Evolutionary conservation across 2,797 vertebrate genomes (phyloP).

Genomic region (Hoplostethus mediterraneus): DNA sequence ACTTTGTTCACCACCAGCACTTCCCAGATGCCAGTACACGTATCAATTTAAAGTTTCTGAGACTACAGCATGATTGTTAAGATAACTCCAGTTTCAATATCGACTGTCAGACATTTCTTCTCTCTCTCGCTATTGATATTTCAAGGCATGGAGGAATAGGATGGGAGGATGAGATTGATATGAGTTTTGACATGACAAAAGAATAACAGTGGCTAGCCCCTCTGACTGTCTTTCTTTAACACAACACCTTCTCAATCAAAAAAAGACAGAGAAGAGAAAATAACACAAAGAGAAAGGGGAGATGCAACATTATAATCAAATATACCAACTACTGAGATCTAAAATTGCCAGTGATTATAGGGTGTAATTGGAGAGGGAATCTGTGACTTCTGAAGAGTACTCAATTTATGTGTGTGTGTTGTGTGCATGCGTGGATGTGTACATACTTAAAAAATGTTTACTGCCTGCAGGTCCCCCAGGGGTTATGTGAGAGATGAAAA

Average conservation of each 20-base stretch:
- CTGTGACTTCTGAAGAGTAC: conserved; percentile 17
- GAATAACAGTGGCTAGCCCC: conserved; percentile 33
- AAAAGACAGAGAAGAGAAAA: not conserved
- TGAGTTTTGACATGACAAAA: conserved; percentile 20
- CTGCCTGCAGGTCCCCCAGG: conserved; percentile 45
- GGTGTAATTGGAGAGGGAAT: conserved; percentile 25
- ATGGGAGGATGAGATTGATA: conserved; percentile 5
- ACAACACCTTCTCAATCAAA: conserved; percentile 15
- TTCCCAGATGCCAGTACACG: conserved; percentile 20
- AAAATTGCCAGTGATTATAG: conserved; percentile 21
- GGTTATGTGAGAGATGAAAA: conserved; percentile 61
- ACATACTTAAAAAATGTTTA: conserved; percentile 53
- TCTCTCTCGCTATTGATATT: conserved; percentile 25
- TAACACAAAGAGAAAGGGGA: conserved; percentile 3
- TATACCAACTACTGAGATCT: conserved; percentile 17
- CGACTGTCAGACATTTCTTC: conserved; percentile 16
- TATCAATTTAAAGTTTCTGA: conserved; percentile 20
- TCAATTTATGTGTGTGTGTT: conserved; percentile 17
- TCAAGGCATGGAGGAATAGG: conserved; percentile 21
- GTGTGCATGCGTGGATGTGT: not conserved
- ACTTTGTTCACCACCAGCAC: not conserved
- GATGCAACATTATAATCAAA: conserved; percentile 4
- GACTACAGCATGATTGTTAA: conserved; percentile 23
- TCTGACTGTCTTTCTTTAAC: conserved; percentile 18
- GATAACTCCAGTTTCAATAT: conserved; percentile 1